Base-by-base conservation (phyloP, 2,113 vertebrate genomes). In the Hystrix brachyura region DNA sequence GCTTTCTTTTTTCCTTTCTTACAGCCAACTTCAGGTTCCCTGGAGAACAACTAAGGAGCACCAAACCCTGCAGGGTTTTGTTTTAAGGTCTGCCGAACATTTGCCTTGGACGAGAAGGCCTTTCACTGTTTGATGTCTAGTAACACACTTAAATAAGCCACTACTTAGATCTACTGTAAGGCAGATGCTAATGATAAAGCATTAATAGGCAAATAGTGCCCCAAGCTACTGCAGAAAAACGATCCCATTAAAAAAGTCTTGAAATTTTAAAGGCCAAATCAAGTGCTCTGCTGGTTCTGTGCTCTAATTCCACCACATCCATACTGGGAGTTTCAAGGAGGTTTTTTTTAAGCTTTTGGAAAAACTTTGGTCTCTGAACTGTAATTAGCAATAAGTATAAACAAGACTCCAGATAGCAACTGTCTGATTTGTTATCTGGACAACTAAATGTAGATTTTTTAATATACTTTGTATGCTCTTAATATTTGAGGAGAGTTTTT, bases 21-120 rank as follows among this genome's bases (percentile, higher is more conserved):
- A 43, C 81, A 99, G 99, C 98, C 98, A n/a, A 98, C 97, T 21
- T 98, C 98, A 82, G 81, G 98, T 83, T 99, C 99, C 0, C 99
- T 99, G 94, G 99, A 99, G 98, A 99, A 99, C 98, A 99, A 99
- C 98, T 99, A 98, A 99, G 88, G 80, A 94, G 82, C 51, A 83
- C 82, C 86, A 91, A 13, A 72, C 14, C 0, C 0, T 0, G 0
- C 59, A 18, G 72, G 55, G 27, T 82, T 96, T 69, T 94, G 94
- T 46, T 51, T 0, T 82, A 91, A 90, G 94, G 93, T 94, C 85
- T 88, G 53, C 94, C 94, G 96, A 97, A 98, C 94, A 55, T 98
- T 97, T 94, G 81, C 72, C 12, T 23, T 92, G 95, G 95, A 93
- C 65, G 64, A 90, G 97, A 96, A 97, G 94, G 11, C 62, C 46